Conservation (phyloP, 2,113 vertebrate genomes). For the Grus americana region DNA sequence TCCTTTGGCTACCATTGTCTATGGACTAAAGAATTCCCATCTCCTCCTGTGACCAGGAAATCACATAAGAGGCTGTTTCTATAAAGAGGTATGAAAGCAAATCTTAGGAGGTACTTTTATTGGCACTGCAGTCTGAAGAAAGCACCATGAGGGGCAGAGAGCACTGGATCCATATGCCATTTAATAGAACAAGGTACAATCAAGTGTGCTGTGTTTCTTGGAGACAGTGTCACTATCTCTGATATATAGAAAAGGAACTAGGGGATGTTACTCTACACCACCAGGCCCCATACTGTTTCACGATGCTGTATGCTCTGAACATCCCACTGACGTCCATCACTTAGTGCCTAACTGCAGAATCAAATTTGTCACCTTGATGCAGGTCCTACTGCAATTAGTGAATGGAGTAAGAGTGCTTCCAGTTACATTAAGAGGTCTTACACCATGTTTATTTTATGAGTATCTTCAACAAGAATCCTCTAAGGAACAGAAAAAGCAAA, state of each 20-base stretch:
- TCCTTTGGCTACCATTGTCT: not conserved
- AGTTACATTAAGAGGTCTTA: not conserved
- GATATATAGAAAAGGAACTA: not conserved
- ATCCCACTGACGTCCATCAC: not conserved
- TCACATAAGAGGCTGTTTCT: not conserved
- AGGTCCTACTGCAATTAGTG: not conserved
- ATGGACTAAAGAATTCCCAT: not conserved
- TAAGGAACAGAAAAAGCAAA: not conserved
- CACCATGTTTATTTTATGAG: not conserved
- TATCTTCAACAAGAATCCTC: not conserved
- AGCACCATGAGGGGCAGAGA: not conserved
- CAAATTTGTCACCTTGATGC: not conserved
- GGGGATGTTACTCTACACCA: not conserved
- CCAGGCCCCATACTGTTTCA: not conserved
- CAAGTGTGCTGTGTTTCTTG: accelerated
- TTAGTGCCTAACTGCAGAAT: not conserved
- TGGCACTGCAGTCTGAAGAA: not conserved
- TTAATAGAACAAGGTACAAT: not conserved
- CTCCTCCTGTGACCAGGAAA: not conserved
- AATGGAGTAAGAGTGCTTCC: not conserved
- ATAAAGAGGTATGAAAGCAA: not conserved
- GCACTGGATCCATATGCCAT: too few species aligned
- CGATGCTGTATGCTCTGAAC: not conserved
- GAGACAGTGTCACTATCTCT: not conserved
- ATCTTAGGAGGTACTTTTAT: not conserved